Percentiles rank a stretch among this genome's conserved stretches.
phyloP scores from a whole-genome alignment of 2,888 invertebrate species.

The Lottia scabra region DNA sequence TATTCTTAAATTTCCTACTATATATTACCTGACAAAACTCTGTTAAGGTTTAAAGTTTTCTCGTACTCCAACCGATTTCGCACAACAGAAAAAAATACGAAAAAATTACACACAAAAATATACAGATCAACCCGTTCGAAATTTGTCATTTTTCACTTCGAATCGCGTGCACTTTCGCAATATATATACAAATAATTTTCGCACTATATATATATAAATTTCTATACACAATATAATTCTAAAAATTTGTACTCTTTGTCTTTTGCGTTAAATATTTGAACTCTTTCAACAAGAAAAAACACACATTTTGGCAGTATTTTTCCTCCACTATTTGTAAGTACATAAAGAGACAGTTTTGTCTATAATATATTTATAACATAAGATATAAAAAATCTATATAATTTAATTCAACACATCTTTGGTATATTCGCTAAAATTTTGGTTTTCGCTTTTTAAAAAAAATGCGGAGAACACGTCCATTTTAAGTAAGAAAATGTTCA shows the following conservation, averaged over 20 bases:
- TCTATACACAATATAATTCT: background rate
- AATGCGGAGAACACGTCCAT: no score
- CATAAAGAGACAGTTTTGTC: background rate
- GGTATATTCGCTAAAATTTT: background rate
- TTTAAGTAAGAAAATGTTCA: no score
- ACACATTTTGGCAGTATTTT: constrained; percentile 2
- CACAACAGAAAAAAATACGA: background rate
- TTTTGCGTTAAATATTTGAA: background rate
- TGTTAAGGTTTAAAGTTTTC: background rate
- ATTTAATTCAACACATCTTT: constrained; percentile 5
- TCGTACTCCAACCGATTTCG: background rate
- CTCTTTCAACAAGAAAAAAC: background rate
- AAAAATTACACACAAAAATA: background rate
- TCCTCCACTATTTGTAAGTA: background rate
- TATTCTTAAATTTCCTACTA: background rate
- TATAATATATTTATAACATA: background rate
- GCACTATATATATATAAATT: background rate
- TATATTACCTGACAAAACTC: background rate
- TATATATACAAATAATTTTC: constrained; percentile 3
- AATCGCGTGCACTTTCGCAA: background rate
- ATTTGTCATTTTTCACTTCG: background rate
- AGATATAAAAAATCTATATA: background rate
- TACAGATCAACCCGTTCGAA: background rate
- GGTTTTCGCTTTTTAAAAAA: no score
- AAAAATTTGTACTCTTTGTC: background rate